Conservation (phyloP, 2,797 vertebrate genomes). For the Neopelma chrysocephalum region DNA sequence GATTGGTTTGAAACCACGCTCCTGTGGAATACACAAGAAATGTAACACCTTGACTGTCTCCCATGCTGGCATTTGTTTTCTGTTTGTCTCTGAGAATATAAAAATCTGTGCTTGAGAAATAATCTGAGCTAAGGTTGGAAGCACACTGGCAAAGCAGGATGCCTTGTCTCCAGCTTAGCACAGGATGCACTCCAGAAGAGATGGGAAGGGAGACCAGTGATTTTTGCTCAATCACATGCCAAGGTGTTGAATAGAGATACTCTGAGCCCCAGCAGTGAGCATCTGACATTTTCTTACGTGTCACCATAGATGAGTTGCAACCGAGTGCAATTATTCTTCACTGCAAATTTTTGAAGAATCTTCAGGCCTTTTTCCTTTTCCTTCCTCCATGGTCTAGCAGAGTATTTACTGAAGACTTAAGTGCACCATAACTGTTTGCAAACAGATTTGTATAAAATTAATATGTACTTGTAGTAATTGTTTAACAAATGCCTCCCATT, state of each 20-base stretch:
- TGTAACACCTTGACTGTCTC: not conserved
- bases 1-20: not conserved
- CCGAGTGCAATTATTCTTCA: not conserved
- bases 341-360: not conserved
- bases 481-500: not conserved
- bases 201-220: not conserved
- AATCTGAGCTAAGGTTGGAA: not conserved
- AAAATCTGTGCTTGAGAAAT: not conserved
- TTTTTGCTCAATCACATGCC: not conserved
- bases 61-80: not conserved
- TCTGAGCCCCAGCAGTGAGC: not conserved
- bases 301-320: not conserved
- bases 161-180: not conserved
- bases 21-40: not conserved
- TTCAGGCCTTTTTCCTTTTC: not conserved
- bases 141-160: not conserved
- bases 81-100: not conserved
- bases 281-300: not conserved
- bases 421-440: not conserved
- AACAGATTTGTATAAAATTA: not conserved
- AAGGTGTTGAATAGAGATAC: not conserved
- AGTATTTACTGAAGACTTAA: not conserved
- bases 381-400: not conserved
- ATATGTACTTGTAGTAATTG: not conserved
- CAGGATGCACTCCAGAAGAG: not conserved